Percentiles rank a stretch among this genome's conserved stretches.
These are phyloP conservation scores for Coptodon bakossiorum DNA, from an alignment of 2,113 vertebrate genomes.

Conservation along the genomic window DNA sequence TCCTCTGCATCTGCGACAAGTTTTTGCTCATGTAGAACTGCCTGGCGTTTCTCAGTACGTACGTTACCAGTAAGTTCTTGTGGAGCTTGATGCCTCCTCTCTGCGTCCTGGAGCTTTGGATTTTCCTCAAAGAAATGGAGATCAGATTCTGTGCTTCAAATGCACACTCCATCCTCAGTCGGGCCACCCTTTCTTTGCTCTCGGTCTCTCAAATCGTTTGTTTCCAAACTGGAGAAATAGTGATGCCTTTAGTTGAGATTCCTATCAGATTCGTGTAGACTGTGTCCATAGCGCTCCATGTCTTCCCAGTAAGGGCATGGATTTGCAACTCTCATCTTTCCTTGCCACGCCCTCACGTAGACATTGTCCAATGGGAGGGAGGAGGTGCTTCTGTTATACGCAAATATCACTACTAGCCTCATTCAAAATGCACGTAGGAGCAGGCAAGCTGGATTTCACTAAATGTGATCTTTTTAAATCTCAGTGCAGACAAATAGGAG, in stretches of 20 bases:
- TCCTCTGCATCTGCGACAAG: slow-evolving; percentile 82
- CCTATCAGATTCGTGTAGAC: slow-evolving; percentile 55
- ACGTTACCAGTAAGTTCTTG: slow-evolving; percentile 93
- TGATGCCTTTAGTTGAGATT: slow-evolving; percentile 44
- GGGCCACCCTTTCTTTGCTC: slow-evolving; percentile 36
- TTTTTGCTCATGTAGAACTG: slow-evolving; percentile 89
- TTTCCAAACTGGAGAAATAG: slow-evolving; percentile 36
- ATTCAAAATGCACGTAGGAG: slow-evolving; percentile 64
- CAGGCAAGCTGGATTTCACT: slow-evolving; percentile 58
- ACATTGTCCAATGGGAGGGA: slow-evolving; percentile 76
- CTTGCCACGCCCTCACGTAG: slow-evolving; percentile 58
- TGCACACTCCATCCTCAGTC: slow-evolving; percentile 81
- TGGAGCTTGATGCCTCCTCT: slow-evolving; percentile 92
- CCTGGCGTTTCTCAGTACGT: slow-evolving; percentile 89
- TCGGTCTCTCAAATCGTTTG: slow-evolving; percentile 28
- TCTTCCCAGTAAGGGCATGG: slow-evolving; percentile 72
- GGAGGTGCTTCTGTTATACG: slow-evolving; percentile 81
- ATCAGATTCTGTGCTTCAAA: slow-evolving; percentile 91
- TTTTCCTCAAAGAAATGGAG: slow-evolving; percentile 92
- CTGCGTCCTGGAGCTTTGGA: slow-evolving; percentile 91
- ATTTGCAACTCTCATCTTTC: slow-evolving; percentile 70
- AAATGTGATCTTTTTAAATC: slow-evolving; percentile 23
- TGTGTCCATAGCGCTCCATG: slow-evolving; percentile 66
- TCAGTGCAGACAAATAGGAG: slow-evolving; percentile 13
- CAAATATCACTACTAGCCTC: slow-evolving; percentile 76